A percentile compares a stretch with the other conserved stretches of the same genome.
phyloP scores from a whole-genome alignment of 2,888 invertebrate species.

The Lasioglossum leucozonium region DNA sequence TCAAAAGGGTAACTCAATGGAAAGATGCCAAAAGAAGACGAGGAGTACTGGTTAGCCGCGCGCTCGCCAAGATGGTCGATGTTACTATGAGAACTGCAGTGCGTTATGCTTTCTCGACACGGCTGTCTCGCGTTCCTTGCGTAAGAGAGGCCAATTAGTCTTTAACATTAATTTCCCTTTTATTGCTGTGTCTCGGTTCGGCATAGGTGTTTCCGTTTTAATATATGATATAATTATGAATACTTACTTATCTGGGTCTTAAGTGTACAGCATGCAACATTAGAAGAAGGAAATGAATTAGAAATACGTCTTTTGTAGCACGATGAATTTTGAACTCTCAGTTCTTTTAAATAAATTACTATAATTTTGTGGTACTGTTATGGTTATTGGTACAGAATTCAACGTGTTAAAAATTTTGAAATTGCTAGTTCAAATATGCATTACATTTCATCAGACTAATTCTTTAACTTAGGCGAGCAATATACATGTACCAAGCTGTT shows the following conservation, averaged over 20 bases:
- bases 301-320: neutral
- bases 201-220: constrained; percentile 6
- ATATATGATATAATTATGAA: neutral
- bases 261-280: constrained; percentile 19
- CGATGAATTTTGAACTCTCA: neutral
- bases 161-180: constrained; percentile 67
- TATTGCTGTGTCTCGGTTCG: constrained; percentile 53
- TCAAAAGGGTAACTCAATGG: constrained; percentile 35
- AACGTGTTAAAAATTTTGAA: too few species aligned
- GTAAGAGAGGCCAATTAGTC: constrained; percentile 70
- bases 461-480: too few species aligned
- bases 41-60: constrained; percentile 44
- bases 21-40: constrained; percentile 54
- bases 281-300: neutral
- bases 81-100: constrained; percentile 65
- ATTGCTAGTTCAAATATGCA: too few species aligned
- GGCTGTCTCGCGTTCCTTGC: constrained; percentile 68
- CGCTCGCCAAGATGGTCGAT: constrained; percentile 60
- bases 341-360: neutral
- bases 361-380: neutral
- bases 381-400: too few species aligned
- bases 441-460: too few species aligned
- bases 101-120: constrained; percentile 83
- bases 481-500: too few species aligned
- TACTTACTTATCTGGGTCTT: constrained; percentile 19